Base-by-base conservation (phyloP, 2,113 vertebrate species). In the Noctilio leporinus region DNA sequence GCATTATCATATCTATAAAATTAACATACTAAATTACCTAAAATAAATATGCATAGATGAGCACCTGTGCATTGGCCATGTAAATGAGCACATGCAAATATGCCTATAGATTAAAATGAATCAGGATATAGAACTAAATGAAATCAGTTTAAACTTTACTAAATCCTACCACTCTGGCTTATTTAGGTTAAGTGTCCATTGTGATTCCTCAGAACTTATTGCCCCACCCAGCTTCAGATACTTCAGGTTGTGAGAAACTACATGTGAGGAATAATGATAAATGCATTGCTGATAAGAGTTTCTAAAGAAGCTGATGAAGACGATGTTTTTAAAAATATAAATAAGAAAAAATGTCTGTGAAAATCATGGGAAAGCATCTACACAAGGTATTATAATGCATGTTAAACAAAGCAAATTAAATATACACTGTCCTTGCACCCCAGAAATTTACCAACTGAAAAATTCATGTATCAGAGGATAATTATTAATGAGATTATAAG, bases 1-100 rank as follows among this genome's bases (percentile, higher is more conserved):
- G 73, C 93, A 92, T 96, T 96, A 96, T 96, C 93, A 96, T 96
- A 96, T 77, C 85, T 86, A 92, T n/a, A 91, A 94, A 96, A 97
- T 97, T 97, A 97, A 96, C 85, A 96, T 92, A 35, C 73, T 70
- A 95, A 96, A 95, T 97, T 92, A 47, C 90, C 93, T 95, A 89
- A 87, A 90, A 97, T 97, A 96, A 95, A 97, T 95, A 97, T 97
- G 93, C 86, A 95, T 92, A 65, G 70, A 69, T 95, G 22, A 88
- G 94, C 95, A 97, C 92, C 97, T 96, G 90, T 93, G 84, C 92
- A 73, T 93, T 87, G 90, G 87, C 76, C 87, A 95, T 96, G 95
- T 83, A 97, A 96, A 97, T 97, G 75, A 95, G 53, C 72, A 47
- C 69, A 86, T 82, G 85, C n/a, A 93, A 93, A 94, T 95, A 80